Conservation (phyloP, 2,797 vertebrate species). For the Sebastes variabilis region DNA sequence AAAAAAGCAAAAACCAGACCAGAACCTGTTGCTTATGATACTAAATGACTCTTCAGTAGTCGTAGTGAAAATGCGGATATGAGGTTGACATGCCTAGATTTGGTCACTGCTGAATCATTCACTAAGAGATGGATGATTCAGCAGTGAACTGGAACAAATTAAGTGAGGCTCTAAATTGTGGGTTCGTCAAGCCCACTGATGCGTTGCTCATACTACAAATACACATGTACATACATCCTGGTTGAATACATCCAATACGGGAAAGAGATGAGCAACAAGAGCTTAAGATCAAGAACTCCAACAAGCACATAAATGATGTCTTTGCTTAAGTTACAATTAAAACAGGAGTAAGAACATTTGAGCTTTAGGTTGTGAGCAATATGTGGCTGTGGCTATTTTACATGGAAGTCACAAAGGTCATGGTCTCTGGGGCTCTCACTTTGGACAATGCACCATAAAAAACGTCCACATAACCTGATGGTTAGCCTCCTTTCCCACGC, state of each 20-base stretch:
- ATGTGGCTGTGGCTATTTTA: background rate
- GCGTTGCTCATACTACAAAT: conserved; percentile 48
- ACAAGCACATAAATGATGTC: background rate
- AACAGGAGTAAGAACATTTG: background rate
- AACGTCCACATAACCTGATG: conserved; percentile 51
- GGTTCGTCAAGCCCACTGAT: conserved; percentile 15
- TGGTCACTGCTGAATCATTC: conserved; percentile 48
- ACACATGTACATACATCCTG: conserved; percentile 16
- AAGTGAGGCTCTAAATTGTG: conserved; percentile 31
- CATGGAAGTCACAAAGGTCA: conserved; percentile 32
- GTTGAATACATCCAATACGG: background rate
- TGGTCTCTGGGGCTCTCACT: conserved; percentile 22
- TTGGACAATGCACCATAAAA: conserved; percentile 65
- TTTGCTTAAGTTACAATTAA: conserved; percentile 12
- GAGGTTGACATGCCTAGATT: background rate
- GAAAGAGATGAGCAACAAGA: conserved; percentile 48
- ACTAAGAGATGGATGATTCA: conserved; percentile 33
- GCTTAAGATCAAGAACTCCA: conserved; percentile 2
- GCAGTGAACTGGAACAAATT: conserved; percentile 8
- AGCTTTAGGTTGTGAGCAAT: conserved; percentile 32
- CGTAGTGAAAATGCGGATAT: background rate
- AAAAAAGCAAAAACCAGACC: background rate
- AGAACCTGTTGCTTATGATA: background rate
- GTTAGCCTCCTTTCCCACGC: conserved; percentile 74
- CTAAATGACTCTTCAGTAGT: background rate